Base-by-base conservation (phyloP, 2,888 invertebrate species). In the Ethmia dodecea region DNA sequence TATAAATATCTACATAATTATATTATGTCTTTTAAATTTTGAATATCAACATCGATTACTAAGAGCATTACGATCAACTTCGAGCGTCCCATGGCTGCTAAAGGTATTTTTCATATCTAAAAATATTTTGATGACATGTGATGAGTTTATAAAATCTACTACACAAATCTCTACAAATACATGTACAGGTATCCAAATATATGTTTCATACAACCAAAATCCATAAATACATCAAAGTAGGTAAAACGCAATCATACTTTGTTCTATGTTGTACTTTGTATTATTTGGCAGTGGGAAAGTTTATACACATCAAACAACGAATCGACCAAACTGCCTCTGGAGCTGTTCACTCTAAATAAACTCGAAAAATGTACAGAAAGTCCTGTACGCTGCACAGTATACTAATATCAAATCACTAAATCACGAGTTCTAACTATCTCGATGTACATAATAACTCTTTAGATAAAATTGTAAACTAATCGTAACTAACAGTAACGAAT, bases 261-360 rank as follows among this genome's bases (percentile, higher is more conserved):
- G 61, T 59, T 64, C 56, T 65, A 65, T 57, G 49, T 76, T 79
- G 73, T 80, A 78, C 74, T 76, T 69, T 64, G 55, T 63, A 67
- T 68, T 56, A 56, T 74, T 68, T 81, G 83, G 83, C 81, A 84
- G 80, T 81, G 76, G 60, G 52, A 62, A 62, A 48, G 55, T 48
- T 60, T 53, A 26, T 52, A 51, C 47, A 55, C 54, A 49, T 49
- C 43, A 46, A 55, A 50, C 49, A 57, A 45, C 49, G 44, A 44
- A 56, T 48, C 51, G 43, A 53, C 43, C 47, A 48, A 52, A 61
- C 59, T 61, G 55, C 59, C 60, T 51, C 47, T 47, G 13, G 25
- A 44, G 52, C 60, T 53, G 60, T 44, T 47, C 38, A 46, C 49
- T 42, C 49, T 55, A 55, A 41, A 50, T 61, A 69, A 65, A 72